phyloP scores from a whole-genome alignment of 2,113 vertebrate species.

The Rhinopomastus cyanomelas region DNA sequence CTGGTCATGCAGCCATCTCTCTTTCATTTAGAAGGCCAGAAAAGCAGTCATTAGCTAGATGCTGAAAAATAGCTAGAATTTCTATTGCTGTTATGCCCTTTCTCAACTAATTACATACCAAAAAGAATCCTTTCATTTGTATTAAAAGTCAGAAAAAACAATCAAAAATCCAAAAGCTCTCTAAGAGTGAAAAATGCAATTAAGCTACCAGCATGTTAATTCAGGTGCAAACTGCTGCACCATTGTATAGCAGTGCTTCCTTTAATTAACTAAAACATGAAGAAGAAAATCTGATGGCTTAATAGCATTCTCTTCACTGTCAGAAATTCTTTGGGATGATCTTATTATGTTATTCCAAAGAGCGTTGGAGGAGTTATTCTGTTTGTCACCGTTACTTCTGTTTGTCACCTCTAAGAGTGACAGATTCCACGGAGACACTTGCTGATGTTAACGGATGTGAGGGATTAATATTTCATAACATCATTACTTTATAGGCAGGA shows the following conservation, averaged over 20 bases:
- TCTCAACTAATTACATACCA: conserved; percentile 24
- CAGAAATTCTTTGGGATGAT: background rate
- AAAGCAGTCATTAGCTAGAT: background rate
- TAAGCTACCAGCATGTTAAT: background rate
- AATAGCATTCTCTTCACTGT: background rate
- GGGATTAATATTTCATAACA: conserved; percentile 30
- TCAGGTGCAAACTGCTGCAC: background rate
- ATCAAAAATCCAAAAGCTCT: background rate
- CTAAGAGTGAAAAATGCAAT: conserved; percentile 6
- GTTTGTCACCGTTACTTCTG: background rate
- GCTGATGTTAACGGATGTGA: background rate
- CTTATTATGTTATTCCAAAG: background rate
- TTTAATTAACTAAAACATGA: conserved; percentile 29
- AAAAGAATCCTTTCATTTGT: background rate
- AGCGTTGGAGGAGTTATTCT: background rate
- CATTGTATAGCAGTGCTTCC: background rate
- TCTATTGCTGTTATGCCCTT: background rate
- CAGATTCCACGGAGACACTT: background rate
- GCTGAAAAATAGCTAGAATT: background rate
- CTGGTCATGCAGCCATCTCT: background rate
- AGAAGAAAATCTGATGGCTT: background rate
- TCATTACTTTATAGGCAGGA: background rate
- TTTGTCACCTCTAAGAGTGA: conserved; percentile 2
- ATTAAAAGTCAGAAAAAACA: background rate
- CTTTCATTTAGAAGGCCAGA: background rate